phyloP scores from a whole-genome alignment of 2,888 invertebrate genomes.

The Hyles lineata region DNA sequence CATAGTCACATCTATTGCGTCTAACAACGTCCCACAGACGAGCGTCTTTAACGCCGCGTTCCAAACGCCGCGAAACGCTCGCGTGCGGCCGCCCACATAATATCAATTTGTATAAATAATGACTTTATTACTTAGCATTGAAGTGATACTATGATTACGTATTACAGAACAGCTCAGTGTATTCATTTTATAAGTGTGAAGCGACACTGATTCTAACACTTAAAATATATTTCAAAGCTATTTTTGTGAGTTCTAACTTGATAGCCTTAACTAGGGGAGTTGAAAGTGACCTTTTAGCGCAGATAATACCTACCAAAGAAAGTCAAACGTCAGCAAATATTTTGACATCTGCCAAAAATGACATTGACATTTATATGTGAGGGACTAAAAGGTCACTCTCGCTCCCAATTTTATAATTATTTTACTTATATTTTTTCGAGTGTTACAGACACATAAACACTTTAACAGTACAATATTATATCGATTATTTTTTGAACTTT shows the following conservation, averaged over 20 bases:
- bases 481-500: conserved; percentile 37
- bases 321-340: background rate
- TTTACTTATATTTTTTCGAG: conserved; percentile 61
- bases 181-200: conserved; percentile 70
- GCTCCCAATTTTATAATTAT: conserved; percentile 50
- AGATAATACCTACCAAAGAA: background rate
- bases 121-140: conserved; percentile 73
- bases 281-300: conserved; percentile 8
- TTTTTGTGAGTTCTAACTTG: conserved; percentile 73
- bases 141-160: conserved; percentile 79
- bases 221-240: conserved; percentile 77
- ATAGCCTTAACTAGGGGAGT: conserved; percentile 26
- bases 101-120: conserved; percentile 73
- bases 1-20: conserved; percentile 67
- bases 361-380: background rate
- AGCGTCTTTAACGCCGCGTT: conserved; percentile 31
- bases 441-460: conserved; percentile 74
- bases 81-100: conserved; percentile 44
- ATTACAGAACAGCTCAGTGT: conserved; percentile 81
- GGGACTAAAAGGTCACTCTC: conserved; percentile 51
- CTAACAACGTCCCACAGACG: conserved; percentile 40
- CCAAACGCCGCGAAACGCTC: conserved; percentile 36
- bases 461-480: conserved; percentile 45
- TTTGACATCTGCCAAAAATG: conserved; percentile 7
- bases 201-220: conserved; percentile 80